A percentile compares a stretch with the other conserved stretches of the same genome.
Evolutionary conservation across 2,797 vertebrate genomes (phyloP).

Genomic region (Podarcis lilfordi): DNA sequence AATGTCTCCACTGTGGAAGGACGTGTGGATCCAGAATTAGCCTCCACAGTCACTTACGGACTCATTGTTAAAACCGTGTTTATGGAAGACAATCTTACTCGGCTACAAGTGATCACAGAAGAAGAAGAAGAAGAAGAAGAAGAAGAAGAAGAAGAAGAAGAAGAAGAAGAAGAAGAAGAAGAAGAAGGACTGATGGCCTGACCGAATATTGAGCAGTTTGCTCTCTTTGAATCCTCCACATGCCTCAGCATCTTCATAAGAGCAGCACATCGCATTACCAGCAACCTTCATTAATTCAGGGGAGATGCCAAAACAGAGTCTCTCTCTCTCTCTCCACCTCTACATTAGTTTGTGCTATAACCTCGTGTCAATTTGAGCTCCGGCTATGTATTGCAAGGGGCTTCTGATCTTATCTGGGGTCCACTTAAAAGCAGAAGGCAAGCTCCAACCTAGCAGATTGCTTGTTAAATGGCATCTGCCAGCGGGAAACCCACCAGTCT

Average conservation of each 20-base stretch:
- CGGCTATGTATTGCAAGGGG: not conserved
- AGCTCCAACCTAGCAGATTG: not conserved
- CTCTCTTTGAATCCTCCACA: too few relatives aligned
- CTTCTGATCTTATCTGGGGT: not conserved
- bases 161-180: too few relatives aligned
- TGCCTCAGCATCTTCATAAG: not conserved
- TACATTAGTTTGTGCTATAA: not conserved
- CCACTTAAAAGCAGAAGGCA: conserved; percentile 8
- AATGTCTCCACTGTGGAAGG: too few relatives aligned
- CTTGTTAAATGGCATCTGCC: conserved; percentile 4
- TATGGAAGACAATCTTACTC: too few relatives aligned
- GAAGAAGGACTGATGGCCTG: fast-evolving
- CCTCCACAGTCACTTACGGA: too few relatives aligned
- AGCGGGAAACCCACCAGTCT: not conserved
- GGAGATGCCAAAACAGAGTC: not conserved
- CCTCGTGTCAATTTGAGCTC: not conserved
- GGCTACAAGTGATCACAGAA: too few relatives aligned
- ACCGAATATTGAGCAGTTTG: too few relatives aligned
- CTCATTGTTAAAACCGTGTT: too few relatives aligned
- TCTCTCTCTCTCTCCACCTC: not conserved
- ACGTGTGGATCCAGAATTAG: too few relatives aligned
- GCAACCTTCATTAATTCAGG: conserved; percentile 6
- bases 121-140: too few relatives aligned
- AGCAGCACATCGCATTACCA: not conserved
- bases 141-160: fast-evolving